Evolutionary conservation across 2,113 vertebrate genomes (phyloP), one percentile per base, ranked within the genome.

Genomic region (Theristicus caerulescens): DNA sequence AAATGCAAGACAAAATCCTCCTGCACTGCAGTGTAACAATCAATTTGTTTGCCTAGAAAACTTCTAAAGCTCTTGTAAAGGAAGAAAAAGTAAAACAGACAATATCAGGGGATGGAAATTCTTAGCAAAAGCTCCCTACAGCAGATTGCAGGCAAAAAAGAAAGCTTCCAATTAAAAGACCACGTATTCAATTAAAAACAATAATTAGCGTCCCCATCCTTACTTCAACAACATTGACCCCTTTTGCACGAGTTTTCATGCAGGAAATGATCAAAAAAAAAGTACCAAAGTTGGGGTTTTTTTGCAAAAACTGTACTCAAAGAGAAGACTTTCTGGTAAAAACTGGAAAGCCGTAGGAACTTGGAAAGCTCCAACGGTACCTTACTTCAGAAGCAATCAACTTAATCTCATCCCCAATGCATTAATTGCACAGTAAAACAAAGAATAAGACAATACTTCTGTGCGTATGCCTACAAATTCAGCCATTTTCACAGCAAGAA

Each of bases 41-140:
- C 94, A 86, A 90, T 96, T 96, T 94, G 62, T 94, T 93, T 94
- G 80, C 87, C 78, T 78, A 70, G 67, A 78, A 96, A 95, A 95
- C 78, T 95, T 95, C 83, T 96, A 83, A 90, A 91, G 74, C 52
- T 85, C 55, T 92, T 94, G 24, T 46, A 77, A 91, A 19, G 11
- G 88, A 83, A 85, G 26, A 93, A 86, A 62, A 86, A 42, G 13
- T 17, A n/a, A 73, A 22, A 49, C 6, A 86, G 67, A 64, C 32
- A 91, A 20, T 46, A 86, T 19, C 1, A 0, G 31, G 59, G 89
- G 52, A 86, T 32, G n/a, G 40, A 65, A 86, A 95, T 83, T 59
- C 31, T 3, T 42, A 66, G 44, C 64, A 80, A 86, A 82, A 93
- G 32, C 13, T 54, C 82, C 69, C 93, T 90, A 31, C 13, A 89